Base-by-base conservation (phyloP, 2,113 vertebrate genomes). In the Alethe castanea region DNA sequence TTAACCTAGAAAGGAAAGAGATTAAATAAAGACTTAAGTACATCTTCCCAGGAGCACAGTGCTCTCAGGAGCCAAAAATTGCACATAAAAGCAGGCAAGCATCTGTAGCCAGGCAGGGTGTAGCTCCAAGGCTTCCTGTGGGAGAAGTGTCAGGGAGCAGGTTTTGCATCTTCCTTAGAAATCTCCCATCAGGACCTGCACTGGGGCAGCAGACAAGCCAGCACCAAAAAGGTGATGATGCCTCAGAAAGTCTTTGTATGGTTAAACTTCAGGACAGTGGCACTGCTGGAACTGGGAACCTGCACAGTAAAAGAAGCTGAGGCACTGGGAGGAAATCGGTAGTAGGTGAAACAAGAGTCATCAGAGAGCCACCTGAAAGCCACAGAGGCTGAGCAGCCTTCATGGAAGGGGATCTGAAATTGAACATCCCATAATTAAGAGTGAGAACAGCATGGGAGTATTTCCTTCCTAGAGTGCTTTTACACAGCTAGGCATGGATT, bases 401-500 rank as follows among this genome's bases (percentile, higher is more conserved):
- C 11, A 16, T 2, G 1, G 69, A 65, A 78, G 7, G 5, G 66
- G 9, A 24, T 70, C 64, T 47, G 66, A 71, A 86, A 87, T 5
- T 3, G 4, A 80, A 81, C 65, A 65, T 71, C 42, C 40, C 10
- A 1, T 82, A 89, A 88, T 91, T 94, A 89, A 59, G 33, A 92
- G 76, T 3, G 14, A 85, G 48, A 96, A 86, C 70, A 64, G 45
- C 53, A 70, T 3, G 7, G 20, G 65, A 5, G 1, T 91, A 78
- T 89, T 95, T 93, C 83, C 78, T 77, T 91, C 81, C 60, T 79
- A 53, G 76, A 92, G 80, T 67, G 83, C 94, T 94, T 67, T 96
- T 95, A 66, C 92, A 64, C 93, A 94, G 94, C 86, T 48, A 93
- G 85, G 79, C 78, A 54, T 22, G 83, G 88, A 95, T 95, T 95